A percentile compares a stretch with the other conserved stretches of the same genome.
Evolutionary conservation across 2,888 invertebrate genomes (phyloP).

Genomic region (Strigamia crassipes): DNA sequence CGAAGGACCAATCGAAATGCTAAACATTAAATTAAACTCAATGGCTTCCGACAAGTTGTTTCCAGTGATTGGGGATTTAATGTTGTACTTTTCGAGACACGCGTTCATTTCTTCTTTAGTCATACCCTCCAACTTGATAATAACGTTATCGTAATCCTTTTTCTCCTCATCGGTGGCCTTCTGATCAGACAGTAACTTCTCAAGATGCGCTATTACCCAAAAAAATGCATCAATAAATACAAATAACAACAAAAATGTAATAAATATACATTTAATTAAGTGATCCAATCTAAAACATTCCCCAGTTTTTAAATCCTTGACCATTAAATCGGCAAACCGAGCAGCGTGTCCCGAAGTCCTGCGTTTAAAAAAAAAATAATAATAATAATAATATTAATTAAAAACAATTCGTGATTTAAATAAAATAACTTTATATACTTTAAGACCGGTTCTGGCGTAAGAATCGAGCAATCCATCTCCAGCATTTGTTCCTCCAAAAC

Average conservation of each 20-base stretch:
- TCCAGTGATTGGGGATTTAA: conserved; percentile 93
- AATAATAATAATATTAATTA: too few relatives aligned
- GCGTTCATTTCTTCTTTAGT: conserved; percentile 84
- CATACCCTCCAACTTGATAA: conserved; percentile 89
- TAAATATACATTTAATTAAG: conserved; percentile 82
- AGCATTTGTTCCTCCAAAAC: conserved; percentile 98
- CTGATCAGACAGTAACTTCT: conserved; percentile 81
- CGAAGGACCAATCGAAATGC: conserved; percentile 95
- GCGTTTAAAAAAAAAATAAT: conserved; percentile 44
- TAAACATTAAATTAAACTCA: conserved; percentile 99
- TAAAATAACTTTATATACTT: conserved; percentile 65
- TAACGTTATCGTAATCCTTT: conserved; percentile 75
- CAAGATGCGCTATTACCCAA: conserved; percentile 76
- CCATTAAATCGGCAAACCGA: conserved; percentile 98
- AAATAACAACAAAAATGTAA: not conserved
- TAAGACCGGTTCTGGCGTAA: conserved; percentile 95
- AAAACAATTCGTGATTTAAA: not conserved
- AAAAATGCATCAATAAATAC: not conserved
- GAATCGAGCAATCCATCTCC: conserved; percentile 95
- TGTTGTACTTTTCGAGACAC: conserved; percentile 82
- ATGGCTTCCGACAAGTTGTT: conserved; percentile 94
- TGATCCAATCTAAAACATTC: conserved; percentile 98
- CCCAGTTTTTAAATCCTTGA: conserved; percentile 92
- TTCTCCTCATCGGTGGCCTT: conserved; percentile 73
- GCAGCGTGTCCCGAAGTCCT: conserved; percentile 98